Evolutionary conservation across 2,113 vertebrate species (phyloP).

Genomic region (Sarotherodon lohbergeri): DNA sequence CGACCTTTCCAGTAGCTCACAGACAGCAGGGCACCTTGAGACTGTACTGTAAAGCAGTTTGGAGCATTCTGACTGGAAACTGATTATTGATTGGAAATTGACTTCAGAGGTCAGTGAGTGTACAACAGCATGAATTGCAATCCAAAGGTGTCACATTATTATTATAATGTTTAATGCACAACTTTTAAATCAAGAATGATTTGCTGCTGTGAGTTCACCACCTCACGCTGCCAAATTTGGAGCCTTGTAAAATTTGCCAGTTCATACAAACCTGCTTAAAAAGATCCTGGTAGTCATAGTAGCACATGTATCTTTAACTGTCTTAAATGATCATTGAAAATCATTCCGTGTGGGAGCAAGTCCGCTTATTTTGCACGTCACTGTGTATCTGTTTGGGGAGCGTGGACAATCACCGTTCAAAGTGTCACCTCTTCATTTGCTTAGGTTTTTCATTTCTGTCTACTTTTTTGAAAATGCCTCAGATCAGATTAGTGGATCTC

Average conservation of each 20-base stretch:
- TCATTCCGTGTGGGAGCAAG: neutral
- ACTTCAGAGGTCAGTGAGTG: neutral
- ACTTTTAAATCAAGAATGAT: neutral
- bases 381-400: neutral
- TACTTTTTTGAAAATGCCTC: neutral
- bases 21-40: conserved; percentile 41
- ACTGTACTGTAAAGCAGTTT: conserved; percentile 15
- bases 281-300: neutral
- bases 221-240: neutral
- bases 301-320: neutral
- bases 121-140: neutral
- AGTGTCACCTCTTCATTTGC: neutral
- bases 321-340: neutral
- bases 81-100: neutral
- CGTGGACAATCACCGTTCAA: neutral
- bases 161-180: neutral
- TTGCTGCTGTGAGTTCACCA: neutral
- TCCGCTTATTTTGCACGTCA: neutral
- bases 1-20: conserved; percentile 34
- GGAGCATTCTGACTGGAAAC: neutral
- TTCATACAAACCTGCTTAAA: neutral
- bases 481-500: neutral
- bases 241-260: neutral
- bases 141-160: neutral
- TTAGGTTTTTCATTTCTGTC: neutral